Evolutionary conservation across 1,140 invertebrate genomes (phyloP).

Genomic region (Cheumatopsyche charites): DNA sequence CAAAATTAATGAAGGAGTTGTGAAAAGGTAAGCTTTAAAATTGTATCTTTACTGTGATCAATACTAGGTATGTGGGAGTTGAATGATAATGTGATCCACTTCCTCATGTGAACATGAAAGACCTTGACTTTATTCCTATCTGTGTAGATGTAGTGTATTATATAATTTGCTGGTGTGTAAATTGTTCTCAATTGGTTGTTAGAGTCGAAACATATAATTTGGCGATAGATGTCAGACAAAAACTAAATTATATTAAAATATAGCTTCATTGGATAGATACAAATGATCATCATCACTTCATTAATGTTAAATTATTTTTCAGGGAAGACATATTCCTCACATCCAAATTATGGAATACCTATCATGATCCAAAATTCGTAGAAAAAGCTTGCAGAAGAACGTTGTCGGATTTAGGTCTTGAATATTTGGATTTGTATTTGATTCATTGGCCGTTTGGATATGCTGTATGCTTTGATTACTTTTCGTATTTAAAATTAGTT

Average conservation of each 20-base stretch:
- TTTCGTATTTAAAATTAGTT: not conserved
- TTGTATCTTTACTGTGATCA: no score
- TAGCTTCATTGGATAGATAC: no score
- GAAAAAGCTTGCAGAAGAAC: conserved; percentile 65
- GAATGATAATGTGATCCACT: not conserved
- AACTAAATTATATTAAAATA: no score
- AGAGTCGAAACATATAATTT: no score
- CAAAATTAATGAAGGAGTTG: conserved; percentile 73
- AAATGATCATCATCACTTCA: no score
- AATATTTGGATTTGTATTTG: conserved; percentile 79
- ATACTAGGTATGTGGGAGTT: no score
- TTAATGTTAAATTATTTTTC: no score
- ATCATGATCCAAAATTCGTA: conserved; percentile 68
- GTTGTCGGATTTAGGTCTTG: conserved; percentile 68
- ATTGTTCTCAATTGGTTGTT: no score
- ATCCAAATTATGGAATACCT: conserved; percentile 76
- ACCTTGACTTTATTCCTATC: not conserved
- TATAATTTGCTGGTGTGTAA: no score
- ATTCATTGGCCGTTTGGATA: conserved; percentile 75
- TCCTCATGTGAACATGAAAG: not conserved
- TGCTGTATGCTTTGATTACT: conserved; percentile 29
- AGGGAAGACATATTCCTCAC: conserved; percentile 79
- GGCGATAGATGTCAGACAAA: no score
- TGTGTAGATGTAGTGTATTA: no score
- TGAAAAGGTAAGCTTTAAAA: conserved; percentile 67